Base-by-base conservation (phyloP, 2,113 vertebrate species). In the Myocastor coypus region DNA sequence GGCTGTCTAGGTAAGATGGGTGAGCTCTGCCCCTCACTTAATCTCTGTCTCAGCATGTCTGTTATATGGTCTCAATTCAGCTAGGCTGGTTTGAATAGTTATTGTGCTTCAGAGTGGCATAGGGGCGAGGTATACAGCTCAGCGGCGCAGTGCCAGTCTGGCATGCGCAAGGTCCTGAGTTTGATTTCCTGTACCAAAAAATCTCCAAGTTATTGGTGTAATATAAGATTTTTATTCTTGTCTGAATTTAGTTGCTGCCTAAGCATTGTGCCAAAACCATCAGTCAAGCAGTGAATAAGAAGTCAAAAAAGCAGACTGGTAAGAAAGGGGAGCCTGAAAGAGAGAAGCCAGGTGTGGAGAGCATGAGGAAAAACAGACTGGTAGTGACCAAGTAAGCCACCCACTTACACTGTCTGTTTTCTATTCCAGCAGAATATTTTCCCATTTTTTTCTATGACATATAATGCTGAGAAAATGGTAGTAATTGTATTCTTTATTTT, bases 181-280 rank as follows among this genome's bases (percentile, higher is more conserved):
- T 26, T 9, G 22, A 63, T 26, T 63, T 26, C 61, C 24, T 24
- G 22, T 63, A 63, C 61, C 24, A 26, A 28, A 24, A 63, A 26
- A 63, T 24, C 61, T 26, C 22, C 61, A 93, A 34, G 34, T 83
- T 83, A 34, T 91, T 75, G 20, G 3, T 93, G 0, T 91, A 80
- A 85, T 80, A 0, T 77, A 77, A 82, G 46, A 68, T 96, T 71
- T 71, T 93, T 30, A 71, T 94, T 88, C 73, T 83, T 97, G 34
- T 85, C 89, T 95, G 87, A 93, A 91, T 96, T 7, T 96, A 99
- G 99, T 98, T 99, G 97, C 98, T 99, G 97, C 99, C 99, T 93
- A 99, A 99, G 97, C 99, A 99, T 98, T 99, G 99, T 98, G 99
- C 99, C 96, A 99, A 99, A 99, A 99, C 99, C 97, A 99, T 99